Evolutionary conservation across 2,888 invertebrate species (phyloP).

Genomic region (Sphinx pinastri): DNA sequence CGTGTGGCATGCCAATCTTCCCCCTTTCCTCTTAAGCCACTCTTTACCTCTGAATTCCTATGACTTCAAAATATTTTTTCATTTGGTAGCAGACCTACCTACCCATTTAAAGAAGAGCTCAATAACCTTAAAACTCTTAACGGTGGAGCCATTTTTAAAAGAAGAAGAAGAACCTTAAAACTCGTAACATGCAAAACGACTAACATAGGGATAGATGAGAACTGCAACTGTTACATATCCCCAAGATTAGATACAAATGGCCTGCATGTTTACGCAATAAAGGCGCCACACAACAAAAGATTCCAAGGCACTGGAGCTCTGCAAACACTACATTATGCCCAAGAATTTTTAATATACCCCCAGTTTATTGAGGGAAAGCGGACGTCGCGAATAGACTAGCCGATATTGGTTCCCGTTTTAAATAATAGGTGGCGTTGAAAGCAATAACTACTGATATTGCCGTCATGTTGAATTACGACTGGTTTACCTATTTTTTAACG

Average conservation of each 20-base stretch:
- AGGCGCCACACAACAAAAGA: slow-evolving; percentile 33
- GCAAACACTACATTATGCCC: slow-evolving; percentile 38
- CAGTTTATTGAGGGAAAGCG: slow-evolving; percentile 37
- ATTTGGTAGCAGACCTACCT: no score
- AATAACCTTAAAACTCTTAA: background rate
- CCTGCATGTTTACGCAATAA: slow-evolving; percentile 23
- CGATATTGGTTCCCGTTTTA: slow-evolving; percentile 51
- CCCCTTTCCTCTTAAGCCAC: no score
- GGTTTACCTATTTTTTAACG: background rate
- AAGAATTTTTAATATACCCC: slow-evolving; percentile 54
- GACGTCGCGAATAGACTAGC: slow-evolving; percentile 32
- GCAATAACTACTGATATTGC: slow-evolving; percentile 40
- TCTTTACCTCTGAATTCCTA: no score
- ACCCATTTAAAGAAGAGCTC: no score
- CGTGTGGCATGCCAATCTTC: no score
- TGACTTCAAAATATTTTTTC: no score
- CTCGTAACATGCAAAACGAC: background rate
- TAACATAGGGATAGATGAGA: background rate
- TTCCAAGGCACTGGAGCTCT: slow-evolving; percentile 31
- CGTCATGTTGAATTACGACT: slow-evolving; percentile 41
- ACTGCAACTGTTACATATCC: background rate
- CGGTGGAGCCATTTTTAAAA: no score
- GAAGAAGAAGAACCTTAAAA: background rate
- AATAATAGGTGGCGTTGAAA: slow-evolving; percentile 57
- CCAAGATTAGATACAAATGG: slow-evolving; percentile 11